Base-by-base conservation (phyloP, 2,113 vertebrate species). In the Electrona antarctica region DNA sequence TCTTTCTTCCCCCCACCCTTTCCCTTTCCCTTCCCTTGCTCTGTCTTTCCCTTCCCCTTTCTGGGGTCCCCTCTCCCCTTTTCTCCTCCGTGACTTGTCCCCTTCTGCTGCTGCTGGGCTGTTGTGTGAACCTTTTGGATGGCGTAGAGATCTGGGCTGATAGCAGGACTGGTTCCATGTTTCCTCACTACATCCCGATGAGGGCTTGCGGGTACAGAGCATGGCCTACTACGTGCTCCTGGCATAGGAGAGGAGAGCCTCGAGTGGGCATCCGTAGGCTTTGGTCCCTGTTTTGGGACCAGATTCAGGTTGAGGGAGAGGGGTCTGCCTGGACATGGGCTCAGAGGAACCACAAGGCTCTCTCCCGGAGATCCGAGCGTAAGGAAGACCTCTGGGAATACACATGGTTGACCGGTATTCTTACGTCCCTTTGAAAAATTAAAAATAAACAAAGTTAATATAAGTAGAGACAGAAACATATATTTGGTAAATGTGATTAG, bases 351-450 rank as follows among this genome's bases (percentile, higher is more conserved):
- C n/a, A 89, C 79, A 54, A 92, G 46, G 49, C 79, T 77, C 51
- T 92, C 89, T 60, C 90, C 90, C 14, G 89, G 87, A 8, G 88
- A 75, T 74, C 90, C 90, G 0, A 93, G 60, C 49, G 88, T 92
- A 52, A 93, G 81, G 76, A 88, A 92, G 50, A 92, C 80, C 62
- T 92, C 91, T 51, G 92, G 91, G 51, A 87, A 83, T 49, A 56
- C 5, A 62, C 67, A 78, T 45, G 74, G 65, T 45, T 79, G 78
- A 64, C 49, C 60, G 1, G 64, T 13, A 57, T 66, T 58, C 28
- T 59, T 79, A 8, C 49, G 61, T 9, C 64, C 79, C 89, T 91
- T 71, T 75, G 29, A 51, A 45, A 74, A 21, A 84, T 62, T 46
- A 14, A 61, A 67, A 21, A 21, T 21, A 21, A 21, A 21, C 21